Evolutionary conservation across 92 coral and sea anemone species (phyloP).

Genomic region (Phenganax stokvisi): DNA sequence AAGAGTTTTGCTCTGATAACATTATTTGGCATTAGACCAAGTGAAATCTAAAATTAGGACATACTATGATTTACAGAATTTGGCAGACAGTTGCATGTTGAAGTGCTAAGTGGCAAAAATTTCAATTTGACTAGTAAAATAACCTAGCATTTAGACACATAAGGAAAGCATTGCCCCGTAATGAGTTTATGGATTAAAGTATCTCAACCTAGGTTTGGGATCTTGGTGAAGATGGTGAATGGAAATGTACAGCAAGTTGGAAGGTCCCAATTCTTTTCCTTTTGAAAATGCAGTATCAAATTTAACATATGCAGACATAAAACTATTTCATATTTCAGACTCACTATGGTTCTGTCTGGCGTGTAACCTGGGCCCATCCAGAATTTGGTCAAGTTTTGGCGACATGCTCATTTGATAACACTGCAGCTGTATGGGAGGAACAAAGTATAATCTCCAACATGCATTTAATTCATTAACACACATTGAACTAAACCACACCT

Average conservation of each 20-base stretch:
- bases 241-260: conserved; percentile 98
- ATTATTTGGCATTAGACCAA: no score
- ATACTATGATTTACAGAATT: no score
- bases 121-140: no score
- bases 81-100: no score
- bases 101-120: no score
- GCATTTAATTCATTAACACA: no score
- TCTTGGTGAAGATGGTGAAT: conserved; percentile 88
- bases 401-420: conserved; percentile 95
- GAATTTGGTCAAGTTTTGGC: conserved; percentile 98
- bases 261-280: conserved; percentile 50
- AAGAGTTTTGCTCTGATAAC: no score
- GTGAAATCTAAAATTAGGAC: no score
- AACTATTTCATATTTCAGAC: conserved; percentile 46
- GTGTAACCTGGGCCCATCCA: conserved; percentile 98
- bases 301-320: no score
- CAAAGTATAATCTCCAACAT: conserved; percentile 53
- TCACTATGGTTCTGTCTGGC: conserved; percentile 99
- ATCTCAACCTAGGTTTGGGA: conserved; percentile 75
- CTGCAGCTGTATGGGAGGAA: conserved; percentile 99
- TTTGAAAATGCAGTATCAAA: background rate
- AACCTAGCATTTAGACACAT: no score
- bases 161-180: no score
- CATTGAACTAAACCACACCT: no score
- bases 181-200: background rate